Conservation (phyloP, 2,888 invertebrate species). For the Pristionchus exspectatus region DNA sequence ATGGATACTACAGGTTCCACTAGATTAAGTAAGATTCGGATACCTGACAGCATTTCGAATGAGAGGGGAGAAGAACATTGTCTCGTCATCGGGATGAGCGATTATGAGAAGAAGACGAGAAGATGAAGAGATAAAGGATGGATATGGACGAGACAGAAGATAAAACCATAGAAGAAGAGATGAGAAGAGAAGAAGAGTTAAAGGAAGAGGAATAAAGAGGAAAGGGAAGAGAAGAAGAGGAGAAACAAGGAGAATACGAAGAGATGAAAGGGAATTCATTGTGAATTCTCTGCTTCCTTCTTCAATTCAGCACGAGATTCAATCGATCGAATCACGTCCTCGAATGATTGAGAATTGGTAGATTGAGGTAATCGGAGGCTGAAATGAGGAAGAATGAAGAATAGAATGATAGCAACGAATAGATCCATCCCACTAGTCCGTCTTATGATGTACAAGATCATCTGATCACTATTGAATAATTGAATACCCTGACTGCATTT, state of each 20-base stretch:
- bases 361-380: constrained; percentile 64
- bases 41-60: constrained; percentile 58
- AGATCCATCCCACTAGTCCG: neutral
- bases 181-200: neutral
- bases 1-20: no score
- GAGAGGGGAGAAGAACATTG: constrained; percentile 96
- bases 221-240: neutral
- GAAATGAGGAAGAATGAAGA: neutral
- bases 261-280: neutral
- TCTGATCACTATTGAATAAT: no score
- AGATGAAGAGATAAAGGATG: neutral
- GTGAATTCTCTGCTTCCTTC: neutral
- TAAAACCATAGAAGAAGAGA: neutral
- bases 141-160: neutral
- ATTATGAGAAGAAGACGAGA: constrained; percentile 81
- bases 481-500: neutral
- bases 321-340: constrained; percentile 62
- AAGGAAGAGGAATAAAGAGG: neutral
- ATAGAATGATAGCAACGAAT: neutral
- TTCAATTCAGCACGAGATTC: constrained; percentile 16
- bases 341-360: constrained; percentile 66
- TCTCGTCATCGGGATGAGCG: constrained; percentile 98
- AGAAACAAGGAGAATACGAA: constrained; percentile 2
- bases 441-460: no score
- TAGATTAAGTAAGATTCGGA: neutral